A percentile compares a stretch with the other conserved stretches of the same genome.
Conservation (phyloP, 2,888 invertebrate genomes). For the Calephelis perditalis region DNA sequence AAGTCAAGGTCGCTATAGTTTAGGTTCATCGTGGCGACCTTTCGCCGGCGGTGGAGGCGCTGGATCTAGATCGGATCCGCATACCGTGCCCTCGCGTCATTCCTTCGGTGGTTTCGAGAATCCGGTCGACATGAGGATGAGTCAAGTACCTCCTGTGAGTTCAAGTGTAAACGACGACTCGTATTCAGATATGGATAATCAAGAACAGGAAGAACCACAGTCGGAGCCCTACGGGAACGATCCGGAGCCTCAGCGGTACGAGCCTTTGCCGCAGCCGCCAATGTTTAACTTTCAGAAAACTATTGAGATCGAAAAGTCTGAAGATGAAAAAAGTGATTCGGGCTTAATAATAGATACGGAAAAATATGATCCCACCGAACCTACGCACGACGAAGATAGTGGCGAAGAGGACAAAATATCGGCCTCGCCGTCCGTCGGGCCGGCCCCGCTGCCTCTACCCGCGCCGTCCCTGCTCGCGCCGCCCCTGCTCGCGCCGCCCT, state of each 20-base stretch:
- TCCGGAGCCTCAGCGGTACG: constrained; percentile 34
- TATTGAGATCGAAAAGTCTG: constrained; percentile 55
- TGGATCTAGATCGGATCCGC: constrained; percentile 31
- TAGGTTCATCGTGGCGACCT: constrained; percentile 42
- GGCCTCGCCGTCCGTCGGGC: constrained; percentile 14
- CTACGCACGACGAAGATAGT: constrained; percentile 62
- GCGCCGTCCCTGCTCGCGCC: constrained; percentile 22
- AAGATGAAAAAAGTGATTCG: constrained; percentile 75
- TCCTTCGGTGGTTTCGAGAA: constrained; percentile 55
- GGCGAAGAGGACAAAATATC: constrained; percentile 38
- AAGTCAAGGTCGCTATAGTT: constrained; percentile 30
- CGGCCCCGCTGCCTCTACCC: constrained; percentile 18
- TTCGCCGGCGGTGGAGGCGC: constrained; percentile 27
- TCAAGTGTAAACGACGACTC: constrained; percentile 63
- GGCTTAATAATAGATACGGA: constrained; percentile 79
- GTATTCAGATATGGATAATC: constrained; percentile 80
- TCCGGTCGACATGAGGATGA: constrained; percentile 59
- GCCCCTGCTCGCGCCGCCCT: constrained; percentile 13
- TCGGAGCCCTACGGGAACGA: constrained; percentile 32
- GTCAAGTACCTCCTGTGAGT: constrained; percentile 29
- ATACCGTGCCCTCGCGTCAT: constrained; percentile 37
- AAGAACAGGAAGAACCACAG: constrained; percentile 29
- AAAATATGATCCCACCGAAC: constrained; percentile 77
- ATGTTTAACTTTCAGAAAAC: constrained; percentile 50
- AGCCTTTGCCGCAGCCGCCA: constrained; percentile 56